These are phyloP conservation scores for Triops longicaudatus DNA, from an alignment of 1,140 invertebrate species.

Conservation along the genomic window DNA sequence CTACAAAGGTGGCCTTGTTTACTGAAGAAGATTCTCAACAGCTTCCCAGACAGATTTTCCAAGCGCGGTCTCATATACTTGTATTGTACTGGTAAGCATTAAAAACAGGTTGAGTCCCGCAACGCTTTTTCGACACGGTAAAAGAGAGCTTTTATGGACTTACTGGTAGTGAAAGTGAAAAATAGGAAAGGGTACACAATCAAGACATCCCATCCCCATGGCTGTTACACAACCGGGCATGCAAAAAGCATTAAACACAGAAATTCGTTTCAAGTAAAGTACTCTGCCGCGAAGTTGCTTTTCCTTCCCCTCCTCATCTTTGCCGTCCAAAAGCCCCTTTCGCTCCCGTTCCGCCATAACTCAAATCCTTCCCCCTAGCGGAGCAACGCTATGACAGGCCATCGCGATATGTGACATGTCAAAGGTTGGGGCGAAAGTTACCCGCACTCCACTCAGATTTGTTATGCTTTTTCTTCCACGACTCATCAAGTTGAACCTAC, in stretches of 20 bases:
- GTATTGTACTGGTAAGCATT: too few relatives aligned
- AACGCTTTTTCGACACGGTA: too few relatives aligned
- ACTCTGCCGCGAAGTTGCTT: neutral
- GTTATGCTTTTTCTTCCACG: neutral
- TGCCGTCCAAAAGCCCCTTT: neutral
- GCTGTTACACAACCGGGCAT: neutral
- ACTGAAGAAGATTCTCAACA: too few relatives aligned
- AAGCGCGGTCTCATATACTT: too few relatives aligned
- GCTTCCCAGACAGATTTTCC: too few relatives aligned
- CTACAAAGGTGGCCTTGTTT: too few relatives aligned
- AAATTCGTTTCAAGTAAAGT: neutral
- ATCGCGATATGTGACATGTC: constrained; percentile 2
- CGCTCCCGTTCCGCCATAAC: constrained; percentile 4
- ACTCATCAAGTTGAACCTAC: neutral
- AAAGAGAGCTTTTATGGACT: too few relatives aligned
- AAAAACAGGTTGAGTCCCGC: too few relatives aligned
- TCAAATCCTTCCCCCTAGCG: neutral
- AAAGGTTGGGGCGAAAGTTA: neutral
- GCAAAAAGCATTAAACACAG: neutral
- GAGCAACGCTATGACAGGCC: neutral
- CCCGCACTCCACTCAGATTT: neutral
- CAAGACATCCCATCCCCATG: neutral
- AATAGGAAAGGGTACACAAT: neutral
- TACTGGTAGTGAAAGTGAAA: too few relatives aligned
- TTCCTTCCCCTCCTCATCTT: neutral